phyloP scores from a whole-genome alignment of 2,888 invertebrate species.

The Torymus tubicola region DNA sequence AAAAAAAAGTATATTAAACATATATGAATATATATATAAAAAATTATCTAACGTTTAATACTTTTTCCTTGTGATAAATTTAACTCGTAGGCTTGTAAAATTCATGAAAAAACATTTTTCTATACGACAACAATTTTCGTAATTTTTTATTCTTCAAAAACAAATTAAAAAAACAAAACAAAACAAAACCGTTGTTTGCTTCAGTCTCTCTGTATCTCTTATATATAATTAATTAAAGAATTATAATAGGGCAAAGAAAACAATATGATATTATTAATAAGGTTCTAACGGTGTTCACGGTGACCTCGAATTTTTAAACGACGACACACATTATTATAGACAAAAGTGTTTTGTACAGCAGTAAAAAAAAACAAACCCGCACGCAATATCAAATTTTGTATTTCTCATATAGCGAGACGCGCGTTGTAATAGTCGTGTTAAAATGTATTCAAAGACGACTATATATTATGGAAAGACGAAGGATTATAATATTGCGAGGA shows the following conservation, averaged over 20 bases:
- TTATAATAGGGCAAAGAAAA: no score
- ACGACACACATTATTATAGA: constrained; percentile 8
- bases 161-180: no score
- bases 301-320: constrained; percentile 21
- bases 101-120: constrained; percentile 1
- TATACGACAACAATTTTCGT: constrained; percentile 36
- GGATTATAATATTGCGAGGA: constrained; percentile 21
- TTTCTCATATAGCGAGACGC: background rate
- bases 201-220: constrained; percentile 25
- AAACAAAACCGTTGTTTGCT: constrained; percentile 15
- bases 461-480: no score
- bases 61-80: constrained; percentile 52
- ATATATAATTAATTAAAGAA: no score
- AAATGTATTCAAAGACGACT: no score
- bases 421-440: constrained; percentile 25
- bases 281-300: constrained; percentile 27
- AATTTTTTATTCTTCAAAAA: constrained; percentile 30
- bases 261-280: constrained; percentile 9
- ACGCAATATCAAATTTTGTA: constrained; percentile 52
- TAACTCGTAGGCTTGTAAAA: constrained; percentile 34
- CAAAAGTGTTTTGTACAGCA: constrained; percentile 6
- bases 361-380: background rate
- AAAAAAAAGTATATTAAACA: constrained; percentile 11
- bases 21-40: background rate
- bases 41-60: constrained; percentile 5